Evolutionary conservation across 2,113 vertebrate genomes (phyloP).

Genomic region (Pteropus alecto): DNA sequence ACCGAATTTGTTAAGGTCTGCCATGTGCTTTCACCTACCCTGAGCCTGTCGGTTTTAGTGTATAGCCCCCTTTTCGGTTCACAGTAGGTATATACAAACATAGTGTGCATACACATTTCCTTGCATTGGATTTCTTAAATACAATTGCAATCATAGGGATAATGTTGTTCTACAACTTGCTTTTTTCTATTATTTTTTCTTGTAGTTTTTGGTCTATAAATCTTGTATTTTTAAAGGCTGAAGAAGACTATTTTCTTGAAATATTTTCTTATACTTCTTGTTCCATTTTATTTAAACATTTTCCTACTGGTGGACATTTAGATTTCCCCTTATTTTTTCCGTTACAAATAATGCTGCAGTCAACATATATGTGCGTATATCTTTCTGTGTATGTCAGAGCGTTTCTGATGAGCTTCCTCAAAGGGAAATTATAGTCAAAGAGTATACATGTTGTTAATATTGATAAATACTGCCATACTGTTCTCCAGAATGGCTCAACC

Average conservation of each 20-base stretch:
- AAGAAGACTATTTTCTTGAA: neutral
- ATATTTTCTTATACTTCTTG: neutral
- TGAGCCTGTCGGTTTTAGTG: neutral
- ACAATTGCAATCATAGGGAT: neutral
- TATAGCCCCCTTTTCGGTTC: neutral
- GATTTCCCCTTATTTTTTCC: neutral
- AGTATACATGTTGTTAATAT: neutral
- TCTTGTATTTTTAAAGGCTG: neutral
- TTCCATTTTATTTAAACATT: neutral
- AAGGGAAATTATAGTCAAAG: neutral
- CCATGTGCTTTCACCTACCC: neutral
- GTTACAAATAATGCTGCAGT: neutral
- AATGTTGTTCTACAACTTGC: neutral
- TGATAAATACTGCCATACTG: neutral
- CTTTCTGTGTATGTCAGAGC: neutral
- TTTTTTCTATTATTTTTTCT: neutral
- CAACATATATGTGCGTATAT: neutral
- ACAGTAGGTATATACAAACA: too few relatives aligned
- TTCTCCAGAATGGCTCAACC: neutral
- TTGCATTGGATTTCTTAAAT: neutral
- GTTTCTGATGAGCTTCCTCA: neutral
- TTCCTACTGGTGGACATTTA: neutral
- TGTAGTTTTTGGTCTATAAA: neutral
- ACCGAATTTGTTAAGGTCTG: neutral
- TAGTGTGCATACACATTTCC: rapidly evolving